These are phyloP conservation scores for Melipona beecheii DNA, from an alignment of 2,888 invertebrate species.

Conservation along the genomic window DNA sequence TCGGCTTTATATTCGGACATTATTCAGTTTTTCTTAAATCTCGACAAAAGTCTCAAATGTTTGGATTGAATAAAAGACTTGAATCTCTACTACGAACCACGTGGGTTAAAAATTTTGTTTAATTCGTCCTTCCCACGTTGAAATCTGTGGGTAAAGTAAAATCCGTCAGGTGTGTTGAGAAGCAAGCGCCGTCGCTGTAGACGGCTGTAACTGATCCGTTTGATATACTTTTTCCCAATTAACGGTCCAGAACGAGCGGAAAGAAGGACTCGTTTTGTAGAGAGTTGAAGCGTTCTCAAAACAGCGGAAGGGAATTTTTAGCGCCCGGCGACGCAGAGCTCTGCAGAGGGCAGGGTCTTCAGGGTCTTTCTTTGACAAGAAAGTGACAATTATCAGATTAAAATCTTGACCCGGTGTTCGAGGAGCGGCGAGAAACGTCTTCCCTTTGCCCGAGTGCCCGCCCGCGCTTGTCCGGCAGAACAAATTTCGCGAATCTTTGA, in stretches of 20 bases:
- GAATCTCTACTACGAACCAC: too few relatives aligned
- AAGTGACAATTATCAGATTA: constrained; percentile 61
- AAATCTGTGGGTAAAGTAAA: too few relatives aligned
- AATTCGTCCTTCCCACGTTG: too few relatives aligned
- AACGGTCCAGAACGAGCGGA: background rate
- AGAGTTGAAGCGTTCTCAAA: constrained; percentile 40
- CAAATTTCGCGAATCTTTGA: constrained; percentile 48
- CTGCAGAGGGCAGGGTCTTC: too few relatives aligned
- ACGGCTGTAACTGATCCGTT: background rate
- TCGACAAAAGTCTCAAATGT: too few relatives aligned
- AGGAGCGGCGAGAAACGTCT: constrained; percentile 7
- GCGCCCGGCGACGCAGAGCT: too few relatives aligned
- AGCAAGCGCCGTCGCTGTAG: background rate
- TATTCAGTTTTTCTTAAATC: too few relatives aligned
- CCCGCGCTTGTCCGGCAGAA: constrained; percentile 3
- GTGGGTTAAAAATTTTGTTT: too few relatives aligned
- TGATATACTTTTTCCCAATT: constrained; percentile 2
- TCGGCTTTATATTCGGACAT: too few relatives aligned
- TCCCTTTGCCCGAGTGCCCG: background rate
- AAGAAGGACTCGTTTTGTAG: background rate
- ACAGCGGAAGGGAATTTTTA: constrained; percentile 23
- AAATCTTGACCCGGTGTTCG: constrained; percentile 51
- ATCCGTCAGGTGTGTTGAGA: too few relatives aligned
- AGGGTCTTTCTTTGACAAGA: constrained; percentile 1
- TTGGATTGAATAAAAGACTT: too few relatives aligned